A percentile compares a stretch with the other conserved stretches of the same genome.
These are phyloP conservation scores for Euura lappo DNA, from an alignment of 1,140 invertebrate genomes.

Conservation along the genomic window DNA sequence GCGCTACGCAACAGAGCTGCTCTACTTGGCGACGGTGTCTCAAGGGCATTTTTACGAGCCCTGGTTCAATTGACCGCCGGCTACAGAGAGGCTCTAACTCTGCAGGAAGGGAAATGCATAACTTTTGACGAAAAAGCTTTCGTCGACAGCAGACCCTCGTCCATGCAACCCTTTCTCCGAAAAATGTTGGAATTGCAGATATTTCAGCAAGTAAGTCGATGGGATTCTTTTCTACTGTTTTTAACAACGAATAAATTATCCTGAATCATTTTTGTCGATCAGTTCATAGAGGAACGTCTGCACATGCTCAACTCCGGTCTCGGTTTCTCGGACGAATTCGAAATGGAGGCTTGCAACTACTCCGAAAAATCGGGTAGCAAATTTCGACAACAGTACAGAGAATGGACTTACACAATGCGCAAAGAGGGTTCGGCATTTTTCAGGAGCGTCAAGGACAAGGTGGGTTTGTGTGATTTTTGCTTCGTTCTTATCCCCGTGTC, in stretches of 20 bases:
- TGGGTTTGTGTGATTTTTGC: conserved; percentile 40
- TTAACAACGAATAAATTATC: background rate
- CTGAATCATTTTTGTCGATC: conserved; percentile 20
- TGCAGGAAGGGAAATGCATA: conserved; percentile 80
- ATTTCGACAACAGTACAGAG: conserved; percentile 80
- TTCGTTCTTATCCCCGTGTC: background rate
- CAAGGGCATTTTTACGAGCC: conserved; percentile 87
- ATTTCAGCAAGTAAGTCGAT: conserved; percentile 80
- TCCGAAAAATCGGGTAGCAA: conserved; percentile 82
- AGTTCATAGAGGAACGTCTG: conserved; percentile 93
- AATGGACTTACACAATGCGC: conserved; percentile 71
- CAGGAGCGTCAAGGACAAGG: conserved; percentile 78
- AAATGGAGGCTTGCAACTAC: conserved; percentile 86
- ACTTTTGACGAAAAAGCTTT: conserved; percentile 88
- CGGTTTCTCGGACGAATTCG: conserved; percentile 94
- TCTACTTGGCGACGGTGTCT: conserved; percentile 86
- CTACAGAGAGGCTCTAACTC: conserved; percentile 88
- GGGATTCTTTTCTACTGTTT: background rate
- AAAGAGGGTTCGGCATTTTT: conserved; percentile 74
- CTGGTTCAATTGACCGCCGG: conserved; percentile 92
- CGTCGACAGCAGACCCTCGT: conserved; percentile 78
- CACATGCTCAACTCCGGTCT: conserved; percentile 87
- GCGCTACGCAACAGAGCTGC: conserved; percentile 73
- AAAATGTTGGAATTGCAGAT: conserved; percentile 94
- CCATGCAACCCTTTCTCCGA: conserved; percentile 86